These are phyloP conservation scores for Callocephalon fimbriatum DNA, from an alignment of 2,113 vertebrate genomes.

Conservation along the genomic window DNA sequence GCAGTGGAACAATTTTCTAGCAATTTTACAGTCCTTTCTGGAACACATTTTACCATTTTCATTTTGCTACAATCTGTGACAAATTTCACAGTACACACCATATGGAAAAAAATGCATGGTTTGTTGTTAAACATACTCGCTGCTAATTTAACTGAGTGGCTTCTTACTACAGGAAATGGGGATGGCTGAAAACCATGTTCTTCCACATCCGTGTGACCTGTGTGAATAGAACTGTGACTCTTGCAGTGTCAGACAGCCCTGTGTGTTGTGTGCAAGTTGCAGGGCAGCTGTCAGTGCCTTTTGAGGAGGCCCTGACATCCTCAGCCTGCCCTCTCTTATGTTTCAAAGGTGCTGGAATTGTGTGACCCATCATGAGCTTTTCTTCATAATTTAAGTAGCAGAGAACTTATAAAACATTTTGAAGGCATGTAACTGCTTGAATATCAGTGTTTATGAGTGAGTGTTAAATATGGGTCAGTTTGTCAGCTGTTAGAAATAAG, in stretches of 20 bases:
- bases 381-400: not conserved
- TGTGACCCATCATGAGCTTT: not conserved
- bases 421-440: not conserved
- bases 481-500: not conserved
- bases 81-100: not conserved
- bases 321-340: not conserved
- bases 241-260: not conserved
- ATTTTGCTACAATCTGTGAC: not conserved
- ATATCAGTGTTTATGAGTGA: not conserved
- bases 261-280: not conserved
- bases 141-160: not conserved
- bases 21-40: not conserved
- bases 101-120: not conserved
- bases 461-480: not conserved
- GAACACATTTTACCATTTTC: not conserved
- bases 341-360: not conserved
- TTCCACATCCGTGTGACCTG: not conserved
- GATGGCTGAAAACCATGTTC: not conserved
- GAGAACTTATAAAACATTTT: not conserved
- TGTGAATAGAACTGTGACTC: not conserved
- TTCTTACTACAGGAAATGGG: not conserved
- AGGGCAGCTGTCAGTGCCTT: not conserved
- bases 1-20: not conserved
- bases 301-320: rapidly evolving
- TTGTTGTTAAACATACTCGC: not conserved